These are phyloP conservation scores for Apodemia duryi DNA, from an alignment of 2,888 invertebrate species.

Conservation along the genomic window DNA sequence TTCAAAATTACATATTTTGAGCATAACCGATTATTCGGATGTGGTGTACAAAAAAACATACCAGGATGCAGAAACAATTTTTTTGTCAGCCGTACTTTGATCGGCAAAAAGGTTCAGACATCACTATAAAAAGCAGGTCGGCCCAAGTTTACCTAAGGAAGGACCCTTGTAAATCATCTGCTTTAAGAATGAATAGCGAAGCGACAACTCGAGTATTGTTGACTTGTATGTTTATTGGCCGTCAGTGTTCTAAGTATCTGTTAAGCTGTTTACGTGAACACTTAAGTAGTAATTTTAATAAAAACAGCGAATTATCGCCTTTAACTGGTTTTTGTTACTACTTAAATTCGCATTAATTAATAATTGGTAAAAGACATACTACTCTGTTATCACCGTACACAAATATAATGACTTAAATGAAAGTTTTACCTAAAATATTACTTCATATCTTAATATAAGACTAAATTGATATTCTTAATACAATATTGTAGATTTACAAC, in stretches of 20 bases:
- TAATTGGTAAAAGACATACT: not conserved
- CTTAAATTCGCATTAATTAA: not conserved
- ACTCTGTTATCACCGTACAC: not conserved
- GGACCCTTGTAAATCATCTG: conserved; percentile 79
- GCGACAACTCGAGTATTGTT: conserved; percentile 67
- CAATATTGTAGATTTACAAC: conserved; percentile 62
- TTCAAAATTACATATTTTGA: conserved; percentile 76
- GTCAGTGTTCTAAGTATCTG: conserved; percentile 69
- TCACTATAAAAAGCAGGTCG: conserved; percentile 76
- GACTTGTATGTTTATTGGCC: conserved; percentile 74
- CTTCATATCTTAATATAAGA: not conserved
- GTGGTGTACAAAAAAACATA: conserved; percentile 73
- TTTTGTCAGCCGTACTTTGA: conserved; percentile 69
- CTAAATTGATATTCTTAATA: conserved; percentile 23
- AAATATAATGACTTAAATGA: not conserved
- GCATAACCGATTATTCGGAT: conserved; percentile 77
- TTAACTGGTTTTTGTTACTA: not conserved
- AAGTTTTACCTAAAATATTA: not conserved
- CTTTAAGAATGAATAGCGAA: conserved; percentile 65
- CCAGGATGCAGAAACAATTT: conserved; percentile 73
- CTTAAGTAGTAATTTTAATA: conserved; percentile 45
- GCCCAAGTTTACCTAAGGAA: conserved; percentile 75
- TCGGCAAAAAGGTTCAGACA: conserved; percentile 71
- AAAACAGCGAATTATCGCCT: not conserved
- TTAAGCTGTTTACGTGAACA: conserved; percentile 60